Evolutionary conservation across 2,113 vertebrate species (phyloP).

Genomic region (Perognathus longimembris): DNA sequence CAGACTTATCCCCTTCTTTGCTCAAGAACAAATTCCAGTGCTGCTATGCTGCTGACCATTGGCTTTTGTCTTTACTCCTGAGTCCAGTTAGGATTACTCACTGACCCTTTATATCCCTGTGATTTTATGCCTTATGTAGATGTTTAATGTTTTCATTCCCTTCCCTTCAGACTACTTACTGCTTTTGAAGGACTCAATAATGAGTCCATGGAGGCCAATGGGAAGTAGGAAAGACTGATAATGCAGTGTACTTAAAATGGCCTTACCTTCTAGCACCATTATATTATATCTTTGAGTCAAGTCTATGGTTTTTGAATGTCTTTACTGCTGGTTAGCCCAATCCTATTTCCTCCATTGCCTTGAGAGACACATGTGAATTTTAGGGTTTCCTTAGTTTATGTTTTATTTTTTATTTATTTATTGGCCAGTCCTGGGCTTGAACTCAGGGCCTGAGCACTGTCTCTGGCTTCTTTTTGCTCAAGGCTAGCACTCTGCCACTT

Average conservation of each 20-base stretch:
- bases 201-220: not conserved
- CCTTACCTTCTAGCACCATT: not conserved
- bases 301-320: conserved; percentile 14
- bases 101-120: not conserved
- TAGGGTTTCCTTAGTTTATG: not conserved
- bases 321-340: not conserved
- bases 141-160: not conserved
- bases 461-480: too few species aligned
- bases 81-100: not conserved
- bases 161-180: not conserved
- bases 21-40: not conserved
- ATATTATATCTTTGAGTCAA: not conserved
- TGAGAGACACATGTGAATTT: not conserved
- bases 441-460: too few species aligned
- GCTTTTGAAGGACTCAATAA: not conserved
- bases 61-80: not conserved
- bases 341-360: not conserved
- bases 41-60: not conserved
- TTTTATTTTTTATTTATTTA: too few species aligned
- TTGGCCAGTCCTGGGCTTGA: too few species aligned
- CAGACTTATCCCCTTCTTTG: not conserved
- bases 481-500: too few species aligned
- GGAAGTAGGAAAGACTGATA: not conserved
- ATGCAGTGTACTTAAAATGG: not conserved
- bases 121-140: not conserved